Evolutionary conservation across 2,888 invertebrate genomes (phyloP), one percentile per base, ranked within the genome.

Genomic region (Aromia moschata): DNA sequence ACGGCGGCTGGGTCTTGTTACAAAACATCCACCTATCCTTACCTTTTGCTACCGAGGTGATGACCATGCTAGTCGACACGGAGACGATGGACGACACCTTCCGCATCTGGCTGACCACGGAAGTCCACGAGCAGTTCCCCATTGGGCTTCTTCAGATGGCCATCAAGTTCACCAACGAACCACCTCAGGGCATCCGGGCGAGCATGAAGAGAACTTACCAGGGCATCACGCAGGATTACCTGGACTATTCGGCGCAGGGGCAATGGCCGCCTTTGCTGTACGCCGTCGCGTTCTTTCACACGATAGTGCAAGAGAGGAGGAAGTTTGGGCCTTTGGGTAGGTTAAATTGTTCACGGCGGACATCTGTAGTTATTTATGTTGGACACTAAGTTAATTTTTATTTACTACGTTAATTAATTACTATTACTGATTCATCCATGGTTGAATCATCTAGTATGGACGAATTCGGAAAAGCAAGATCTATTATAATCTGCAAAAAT

Each of bases 151-250:
- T 89, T 11, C 91, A 97, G 87, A 93, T 94, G 88, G 94, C 95
- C 2, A 95, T 98, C 58, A 98, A 98, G 82, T 98, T 96, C 77
- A 98, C 98, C 1, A 97, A 97, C 78, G 98, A 98, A 82, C 97
- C 97, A 10, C 97, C 98, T 0, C 95, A 96, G 84, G 98, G 67
- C 84, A 92, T 71, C 94, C 96, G 31, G 94, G 96, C 96, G 9
- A 96, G 96, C 77, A 86, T 98, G 83, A 96, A 94, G 79, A 86
- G 97, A 77, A 97, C 97, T 0, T 98, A 97, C 76, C 94, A 95
- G 81, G 85, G 85, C 44, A 88, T 96, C 9, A 92, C 91, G 0
- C 96, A 94, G 83, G 96, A 97, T 77, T 92, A 91, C 56, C 83
- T 97, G 70, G 98, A 98, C 78, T 95, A 95, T 77, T 94, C 96